Conservation (phyloP, 2,113 vertebrate species). For the Rafetus swinhoei region DNA sequence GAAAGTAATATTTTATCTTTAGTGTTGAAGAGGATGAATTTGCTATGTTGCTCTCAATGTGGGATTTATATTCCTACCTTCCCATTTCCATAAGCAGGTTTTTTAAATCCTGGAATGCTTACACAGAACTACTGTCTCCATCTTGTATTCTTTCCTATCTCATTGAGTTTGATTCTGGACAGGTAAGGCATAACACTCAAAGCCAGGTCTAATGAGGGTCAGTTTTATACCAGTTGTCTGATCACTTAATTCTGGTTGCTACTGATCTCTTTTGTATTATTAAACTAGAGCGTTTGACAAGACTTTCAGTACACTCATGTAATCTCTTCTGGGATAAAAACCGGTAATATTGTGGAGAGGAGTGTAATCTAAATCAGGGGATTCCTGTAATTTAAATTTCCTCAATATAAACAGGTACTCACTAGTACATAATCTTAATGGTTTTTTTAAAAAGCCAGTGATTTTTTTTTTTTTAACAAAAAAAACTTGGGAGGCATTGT, state of each 20-base stretch:
- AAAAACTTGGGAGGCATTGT: background rate
- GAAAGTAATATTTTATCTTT: background rate
- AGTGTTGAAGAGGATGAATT: background rate
- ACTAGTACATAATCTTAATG: background rate
- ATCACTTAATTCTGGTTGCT: background rate
- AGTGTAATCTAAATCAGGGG: background rate
- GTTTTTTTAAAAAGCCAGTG: background rate
- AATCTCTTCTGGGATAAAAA: background rate
- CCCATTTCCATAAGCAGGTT: background rate
- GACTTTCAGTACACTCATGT: background rate
- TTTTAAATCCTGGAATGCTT: background rate
- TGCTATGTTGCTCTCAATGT: background rate
- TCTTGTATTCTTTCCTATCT: background rate
- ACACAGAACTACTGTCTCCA: background rate
- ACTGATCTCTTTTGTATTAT: background rate
- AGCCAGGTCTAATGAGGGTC: background rate
- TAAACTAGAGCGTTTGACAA: no score
- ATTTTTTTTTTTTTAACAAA: no score
- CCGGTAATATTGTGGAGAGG: background rate
- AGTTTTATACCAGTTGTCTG: background rate
- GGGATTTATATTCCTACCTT: background rate
- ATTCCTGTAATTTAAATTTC: background rate
- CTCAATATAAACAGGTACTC: background rate
- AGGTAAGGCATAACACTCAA: background rate
- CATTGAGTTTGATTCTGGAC: accelerated